Base-by-base conservation (phyloP, 2,888 invertebrate species). In the Molanna angustata region DNA sequence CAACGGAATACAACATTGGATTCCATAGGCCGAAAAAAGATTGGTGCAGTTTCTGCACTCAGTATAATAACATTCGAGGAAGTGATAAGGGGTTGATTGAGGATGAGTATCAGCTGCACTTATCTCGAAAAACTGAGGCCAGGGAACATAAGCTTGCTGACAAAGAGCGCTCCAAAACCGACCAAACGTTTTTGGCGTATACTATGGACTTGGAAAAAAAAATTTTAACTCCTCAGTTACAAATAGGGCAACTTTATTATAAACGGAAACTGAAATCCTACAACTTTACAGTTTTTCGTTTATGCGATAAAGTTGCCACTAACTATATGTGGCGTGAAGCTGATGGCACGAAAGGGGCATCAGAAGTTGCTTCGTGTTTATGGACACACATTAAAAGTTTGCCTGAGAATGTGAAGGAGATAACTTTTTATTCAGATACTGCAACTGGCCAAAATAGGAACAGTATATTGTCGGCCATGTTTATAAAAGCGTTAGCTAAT, bases 241-340 rank as follows among this genome's bases (percentile, higher is more conserved):
- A 46, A 35, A 35, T 46, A 39, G 35, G 35, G 9, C 35, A 35
- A 14, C 47, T 47, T 39, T 21, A 47, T 22, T n/a, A 35, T 35
- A 35, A 35, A 14, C 13, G 35, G 4, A 35, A 11, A 35, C 14
- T 35, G 4, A 35, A 35, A 35, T 13, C 35, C 4, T 35, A 35
- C 14, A 35, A 35, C 13, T 35, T 35, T 35, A 35, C 11, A 39
- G 21, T 47, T 21, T 21, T n/a, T n/a, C n/a, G 39, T 39, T 11
- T 20, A 39, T 3, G 39, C 33, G 9, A 17, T 4, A 35, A 31
- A 47, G 11, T 11, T 21, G 21, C 33, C n/a, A 47, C 14, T 4
- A 32, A 33, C 22, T 47, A 33, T 19, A 47, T 47, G 47, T 47
- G 47, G 37, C 4, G n/a, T 33, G 47, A 47, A 19, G 20, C 16